Evolutionary conservation across 2,797 vertebrate genomes (phyloP).

Genomic region (Tenualosa thibaudeaui): DNA sequence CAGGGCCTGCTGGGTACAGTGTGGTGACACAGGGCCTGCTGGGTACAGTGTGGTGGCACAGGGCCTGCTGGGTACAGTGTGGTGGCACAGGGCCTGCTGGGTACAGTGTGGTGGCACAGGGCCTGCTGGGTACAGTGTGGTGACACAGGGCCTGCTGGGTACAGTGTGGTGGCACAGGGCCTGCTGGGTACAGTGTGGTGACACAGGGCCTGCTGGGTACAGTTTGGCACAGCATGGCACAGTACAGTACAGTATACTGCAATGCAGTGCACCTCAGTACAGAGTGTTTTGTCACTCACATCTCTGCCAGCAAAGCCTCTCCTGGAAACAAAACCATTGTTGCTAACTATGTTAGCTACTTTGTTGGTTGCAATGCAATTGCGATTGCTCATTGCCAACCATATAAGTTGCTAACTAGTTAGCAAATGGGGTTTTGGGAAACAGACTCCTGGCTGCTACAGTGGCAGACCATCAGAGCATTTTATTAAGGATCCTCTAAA

Average conservation of each 20-base stretch:
- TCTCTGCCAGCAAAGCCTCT: background rate
- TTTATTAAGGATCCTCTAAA: too few species aligned
- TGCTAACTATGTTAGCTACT: too few species aligned
- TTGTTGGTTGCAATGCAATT: too few species aligned
- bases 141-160: too few species aligned
- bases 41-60: background rate
- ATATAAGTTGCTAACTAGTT: too few species aligned
- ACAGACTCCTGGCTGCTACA: too few species aligned
- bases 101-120: background rate
- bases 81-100: too few species aligned
- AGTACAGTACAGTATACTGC: background rate
- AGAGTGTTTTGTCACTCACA: background rate
- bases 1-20: background rate
- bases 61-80: background rate
- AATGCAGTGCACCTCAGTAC: background rate
- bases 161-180: background rate
- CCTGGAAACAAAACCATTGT: constrained; percentile 45
- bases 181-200: background rate
- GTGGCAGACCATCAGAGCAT: too few species aligned
- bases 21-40: background rate
- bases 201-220: background rate
- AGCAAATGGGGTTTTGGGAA: too few species aligned
- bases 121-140: background rate
- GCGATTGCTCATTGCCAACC: too few species aligned
- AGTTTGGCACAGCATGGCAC: background rate